A percentile compares a stretch with the other conserved stretches of the same genome.
These are phyloP conservation scores for Meta bourneti DNA, from an alignment of 2,888 invertebrate genomes.

Conservation along the genomic window DNA sequence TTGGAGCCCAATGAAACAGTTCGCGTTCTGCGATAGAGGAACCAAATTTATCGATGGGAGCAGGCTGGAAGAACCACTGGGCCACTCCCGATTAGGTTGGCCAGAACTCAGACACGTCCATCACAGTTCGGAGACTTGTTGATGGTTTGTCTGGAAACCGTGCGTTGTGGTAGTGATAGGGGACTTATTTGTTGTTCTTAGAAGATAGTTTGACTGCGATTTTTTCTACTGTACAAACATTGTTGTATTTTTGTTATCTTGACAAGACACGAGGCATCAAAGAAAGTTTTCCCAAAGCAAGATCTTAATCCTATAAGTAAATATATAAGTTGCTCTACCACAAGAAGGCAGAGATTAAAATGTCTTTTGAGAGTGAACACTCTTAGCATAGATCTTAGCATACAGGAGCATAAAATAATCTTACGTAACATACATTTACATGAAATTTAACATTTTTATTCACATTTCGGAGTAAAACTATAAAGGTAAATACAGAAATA, in stretches of 20 bases:
- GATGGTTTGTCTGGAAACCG: background rate
- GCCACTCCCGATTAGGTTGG: background rate
- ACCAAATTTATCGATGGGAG: slow-evolving; percentile 35
- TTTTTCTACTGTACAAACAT: slow-evolving; percentile 6
- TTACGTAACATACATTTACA: no score
- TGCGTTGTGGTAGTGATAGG: background rate
- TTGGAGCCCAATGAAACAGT: background rate
- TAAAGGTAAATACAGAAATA: no score
- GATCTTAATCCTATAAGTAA: no score
- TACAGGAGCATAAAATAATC: no score
- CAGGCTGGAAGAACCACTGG: slow-evolving; percentile 12
- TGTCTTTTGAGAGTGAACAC: no score
- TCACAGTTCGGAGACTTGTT: slow-evolving; percentile 21
- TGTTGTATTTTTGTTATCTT: background rate
- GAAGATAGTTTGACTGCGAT: background rate
- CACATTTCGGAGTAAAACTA: no score
- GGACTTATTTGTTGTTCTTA: background rate
- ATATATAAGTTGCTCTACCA: no score
- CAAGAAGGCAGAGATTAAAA: no score
- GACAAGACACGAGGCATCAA: no score
- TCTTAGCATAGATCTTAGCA: no score
- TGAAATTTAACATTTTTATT: no score
- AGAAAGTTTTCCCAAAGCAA: no score
- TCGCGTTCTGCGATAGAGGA: background rate
- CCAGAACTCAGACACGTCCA: background rate